These are phyloP conservation scores for Cryptotermes secundus DNA, from an alignment of 1,140 invertebrate species.

Conservation along the genomic window DNA sequence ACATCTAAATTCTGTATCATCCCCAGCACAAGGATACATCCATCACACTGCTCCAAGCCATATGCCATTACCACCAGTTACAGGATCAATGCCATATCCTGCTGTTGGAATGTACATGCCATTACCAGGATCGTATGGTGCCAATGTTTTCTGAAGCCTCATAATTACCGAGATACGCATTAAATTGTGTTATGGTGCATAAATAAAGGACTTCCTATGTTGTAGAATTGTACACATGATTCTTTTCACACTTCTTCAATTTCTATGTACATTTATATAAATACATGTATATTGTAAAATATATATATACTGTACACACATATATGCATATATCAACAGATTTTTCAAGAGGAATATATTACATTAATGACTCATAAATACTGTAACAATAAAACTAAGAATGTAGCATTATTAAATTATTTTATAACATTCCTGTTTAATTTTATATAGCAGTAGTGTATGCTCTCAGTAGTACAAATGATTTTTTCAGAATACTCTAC, in stretches of 20 bases:
- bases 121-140: conserved; percentile 55
- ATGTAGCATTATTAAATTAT: not conserved
- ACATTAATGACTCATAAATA: not conserved
- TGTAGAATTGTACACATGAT: not conserved
- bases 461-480: too few species aligned
- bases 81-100: conserved; percentile 24
- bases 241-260: not conserved
- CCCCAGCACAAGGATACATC: not conserved
- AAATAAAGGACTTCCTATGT: not conserved
- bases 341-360: not conserved
- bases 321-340: not conserved
- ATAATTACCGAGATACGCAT: not conserved
- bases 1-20: not conserved
- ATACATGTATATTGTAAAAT: not conserved
- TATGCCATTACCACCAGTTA: not conserved
- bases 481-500: too few species aligned
- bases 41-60: not conserved
- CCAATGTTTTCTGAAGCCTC: conserved; percentile 25
- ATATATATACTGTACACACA: not conserved
- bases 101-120: conserved; percentile 52
- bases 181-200: not conserved
- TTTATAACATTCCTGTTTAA: conserved; percentile 1
- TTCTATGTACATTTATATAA: conserved; percentile 15
- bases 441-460: not conserved
- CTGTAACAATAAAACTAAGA: not conserved